These are phyloP conservation scores for Macrostomum cliftonense DNA, from an alignment of 2,888 invertebrate species.

Conservation along the genomic window DNA sequence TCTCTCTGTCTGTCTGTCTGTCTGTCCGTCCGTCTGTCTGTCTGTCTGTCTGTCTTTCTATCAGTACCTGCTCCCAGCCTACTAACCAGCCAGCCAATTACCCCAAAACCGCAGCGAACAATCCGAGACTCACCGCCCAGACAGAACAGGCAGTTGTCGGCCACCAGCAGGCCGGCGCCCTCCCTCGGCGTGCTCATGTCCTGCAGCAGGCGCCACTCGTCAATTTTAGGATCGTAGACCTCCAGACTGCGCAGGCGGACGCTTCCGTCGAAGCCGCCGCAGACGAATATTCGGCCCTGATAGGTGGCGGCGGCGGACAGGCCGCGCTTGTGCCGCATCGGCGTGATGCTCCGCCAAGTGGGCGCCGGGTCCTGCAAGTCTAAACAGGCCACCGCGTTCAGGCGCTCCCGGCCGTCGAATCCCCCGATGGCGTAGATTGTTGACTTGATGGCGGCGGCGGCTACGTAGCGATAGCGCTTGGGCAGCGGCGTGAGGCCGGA, in stretches of 20 bases:
- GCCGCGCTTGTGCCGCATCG: conserved; percentile 30
- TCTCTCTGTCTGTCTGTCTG: too few species aligned
- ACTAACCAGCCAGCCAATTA: too few species aligned
- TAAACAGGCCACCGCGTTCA: conserved; percentile 29
- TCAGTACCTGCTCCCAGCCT: too few species aligned
- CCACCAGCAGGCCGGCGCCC: conserved; percentile 33
- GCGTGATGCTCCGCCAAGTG: conserved; percentile 24
- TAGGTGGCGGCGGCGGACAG: conserved; percentile 22
- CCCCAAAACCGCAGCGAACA: too few species aligned
- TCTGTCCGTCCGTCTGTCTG: too few species aligned
- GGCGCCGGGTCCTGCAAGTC: conserved; percentile 24
- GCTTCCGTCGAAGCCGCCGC: conserved; percentile 35
- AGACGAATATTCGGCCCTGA: conserved; percentile 30
- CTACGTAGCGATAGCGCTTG: conserved; percentile 28
- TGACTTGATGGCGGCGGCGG: conserved; percentile 26
- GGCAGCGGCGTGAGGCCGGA: conserved; percentile 21
- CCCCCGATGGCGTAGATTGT: conserved; percentile 33
- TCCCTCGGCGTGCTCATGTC: conserved; percentile 24
- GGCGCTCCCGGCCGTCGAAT: conserved; percentile 23
- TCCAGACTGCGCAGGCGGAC: conserved; percentile 31
- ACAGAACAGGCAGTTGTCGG: conserved; percentile 29
- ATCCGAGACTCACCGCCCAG: conserved; percentile 21
- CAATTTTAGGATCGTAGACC: conserved; percentile 25
- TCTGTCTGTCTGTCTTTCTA: too few species aligned
- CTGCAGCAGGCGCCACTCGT: conserved; percentile 28